phyloP scores from a whole-genome alignment of 2,797 vertebrate species.

The Synanceia verrucosa region DNA sequence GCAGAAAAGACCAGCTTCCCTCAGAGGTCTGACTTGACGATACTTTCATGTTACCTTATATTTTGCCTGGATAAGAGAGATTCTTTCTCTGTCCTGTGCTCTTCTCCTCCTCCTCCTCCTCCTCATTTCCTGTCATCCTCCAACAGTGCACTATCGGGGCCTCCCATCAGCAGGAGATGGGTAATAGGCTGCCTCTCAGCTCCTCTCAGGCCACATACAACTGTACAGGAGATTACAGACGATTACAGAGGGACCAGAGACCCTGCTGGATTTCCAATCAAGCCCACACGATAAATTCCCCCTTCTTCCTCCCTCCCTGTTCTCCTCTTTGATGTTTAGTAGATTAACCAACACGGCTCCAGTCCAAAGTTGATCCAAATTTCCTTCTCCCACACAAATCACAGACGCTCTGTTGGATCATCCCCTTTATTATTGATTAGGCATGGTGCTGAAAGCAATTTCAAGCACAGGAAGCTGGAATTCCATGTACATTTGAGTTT shows the following conservation, averaged over 20 bases:
- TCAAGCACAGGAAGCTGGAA: slow-evolving; percentile 47
- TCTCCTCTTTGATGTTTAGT: slow-evolving; percentile 71
- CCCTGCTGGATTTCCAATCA: slow-evolving; percentile 70
- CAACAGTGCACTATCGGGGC: slow-evolving; percentile 53
- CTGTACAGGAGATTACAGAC: slow-evolving; percentile 69
- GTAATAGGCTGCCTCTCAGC: slow-evolving; percentile 59
- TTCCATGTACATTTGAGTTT: slow-evolving; percentile 61
- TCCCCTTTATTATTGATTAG: slow-evolving; percentile 73
- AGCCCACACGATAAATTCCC: slow-evolving; percentile 60
- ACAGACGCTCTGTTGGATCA: slow-evolving; percentile 61
- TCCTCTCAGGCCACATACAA: slow-evolving; percentile 60
- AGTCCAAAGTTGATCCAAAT: slow-evolving; percentile 70
- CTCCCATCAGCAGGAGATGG: slow-evolving; percentile 62
- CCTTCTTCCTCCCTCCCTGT: slow-evolving; percentile 35
- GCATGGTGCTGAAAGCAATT: slow-evolving; percentile 68
- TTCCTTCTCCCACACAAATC: slow-evolving; percentile 64
- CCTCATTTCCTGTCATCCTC: slow-evolving; percentile 59
- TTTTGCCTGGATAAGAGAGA: slow-evolving; percentile 44
- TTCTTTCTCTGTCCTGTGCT: slow-evolving; percentile 13
- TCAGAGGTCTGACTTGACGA: slow-evolving; percentile 16
- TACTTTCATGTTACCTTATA: slow-evolving; percentile 42
- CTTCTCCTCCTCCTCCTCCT: slow-evolving; percentile 24
- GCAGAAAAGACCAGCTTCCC: slow-evolving; percentile 42
- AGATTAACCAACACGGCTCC: slow-evolving; percentile 69
- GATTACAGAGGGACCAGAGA: slow-evolving; percentile 61